Evolutionary conservation across 1,140 invertebrate species (phyloP), one percentile per base, ranked within the genome.

Genomic region (Solenopsis invicta): DNA sequence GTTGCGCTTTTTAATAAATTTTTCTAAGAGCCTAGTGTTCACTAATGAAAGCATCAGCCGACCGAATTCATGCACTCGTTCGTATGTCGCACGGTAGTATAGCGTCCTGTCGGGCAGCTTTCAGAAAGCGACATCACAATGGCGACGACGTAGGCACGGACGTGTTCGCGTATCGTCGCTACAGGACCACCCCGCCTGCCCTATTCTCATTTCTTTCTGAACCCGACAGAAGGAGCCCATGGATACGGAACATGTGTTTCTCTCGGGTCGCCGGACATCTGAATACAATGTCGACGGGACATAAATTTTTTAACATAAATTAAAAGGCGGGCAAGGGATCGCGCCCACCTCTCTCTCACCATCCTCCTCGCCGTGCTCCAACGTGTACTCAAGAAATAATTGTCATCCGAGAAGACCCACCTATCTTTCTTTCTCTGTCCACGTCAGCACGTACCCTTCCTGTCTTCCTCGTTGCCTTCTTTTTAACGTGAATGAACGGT

Each of bases 291-390:
- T 89, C 89, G 88, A 59, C 88, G 88, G 82, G 64, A 84, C 89
- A 93, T 92, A 91, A 93, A 92, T 92, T 92, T 91, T 92, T 93
- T 87, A 90, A 78, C 90, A 92, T 92, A 92, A 92, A 91, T 89
- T 92, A 92, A 92, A 88, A 91, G 86, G 82, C 87, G 81, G 85
- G 81, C 74, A 88, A 48, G 66, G 48, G 86, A 72, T n/a, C 69
- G 80, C 76, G 59, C 74, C 72, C 67, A 48, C 78, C 85, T 76
- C 52, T 76, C 52, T 56, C 50, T 45, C 29, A 10, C 45, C 24
- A 9, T 69, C 12, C 56, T 45, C 54, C 76, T 67, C 69, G 56
- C 66, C 85, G 13, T 80, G 62, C 77, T 62, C 74, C 85, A 71
- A 74, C 71, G 77, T 85, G 75, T 88, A 89, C 89, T 92, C 87